phyloP scores from a whole-genome alignment of 2,113 vertebrate species.

The Osmerus eperlanus region DNA sequence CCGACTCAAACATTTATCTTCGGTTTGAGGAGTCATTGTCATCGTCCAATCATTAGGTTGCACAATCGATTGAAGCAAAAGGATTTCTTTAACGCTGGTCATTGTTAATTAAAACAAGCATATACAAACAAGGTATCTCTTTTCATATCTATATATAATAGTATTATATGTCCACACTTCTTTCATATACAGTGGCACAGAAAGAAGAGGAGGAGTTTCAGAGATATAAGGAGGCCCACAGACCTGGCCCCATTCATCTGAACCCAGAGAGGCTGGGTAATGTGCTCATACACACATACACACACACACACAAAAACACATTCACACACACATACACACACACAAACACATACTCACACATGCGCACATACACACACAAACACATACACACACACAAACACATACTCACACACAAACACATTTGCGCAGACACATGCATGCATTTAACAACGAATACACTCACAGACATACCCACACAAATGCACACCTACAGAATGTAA shows the following conservation, averaged over 20 bases:
- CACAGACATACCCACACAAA: background rate
- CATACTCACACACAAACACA: background rate
- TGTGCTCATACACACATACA: background rate
- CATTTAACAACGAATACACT: background rate
- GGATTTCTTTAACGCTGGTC: background rate
- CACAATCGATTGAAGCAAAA: too few species aligned
- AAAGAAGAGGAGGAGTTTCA: constrained; percentile 71
- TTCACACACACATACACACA: background rate
- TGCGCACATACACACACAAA: background rate
- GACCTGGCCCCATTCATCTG: constrained; percentile 51
- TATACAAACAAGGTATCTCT: too few species aligned
- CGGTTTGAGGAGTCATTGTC: too few species aligned
- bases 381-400: background rate
- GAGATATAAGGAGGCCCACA: constrained; percentile 68
- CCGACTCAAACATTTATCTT: background rate
- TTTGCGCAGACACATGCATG: background rate
- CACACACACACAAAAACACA: background rate
- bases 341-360: background rate
- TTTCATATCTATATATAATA: background rate
- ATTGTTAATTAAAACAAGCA: too few species aligned
- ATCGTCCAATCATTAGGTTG: too few species aligned
- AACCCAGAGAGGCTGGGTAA: constrained; percentile 76
- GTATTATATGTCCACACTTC: background rate
- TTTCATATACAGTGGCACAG: constrained; percentile 67
- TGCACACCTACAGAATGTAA: background rate